phyloP scores from a whole-genome alignment of 2,888 invertebrate species.

The Patella pellucida region DNA sequence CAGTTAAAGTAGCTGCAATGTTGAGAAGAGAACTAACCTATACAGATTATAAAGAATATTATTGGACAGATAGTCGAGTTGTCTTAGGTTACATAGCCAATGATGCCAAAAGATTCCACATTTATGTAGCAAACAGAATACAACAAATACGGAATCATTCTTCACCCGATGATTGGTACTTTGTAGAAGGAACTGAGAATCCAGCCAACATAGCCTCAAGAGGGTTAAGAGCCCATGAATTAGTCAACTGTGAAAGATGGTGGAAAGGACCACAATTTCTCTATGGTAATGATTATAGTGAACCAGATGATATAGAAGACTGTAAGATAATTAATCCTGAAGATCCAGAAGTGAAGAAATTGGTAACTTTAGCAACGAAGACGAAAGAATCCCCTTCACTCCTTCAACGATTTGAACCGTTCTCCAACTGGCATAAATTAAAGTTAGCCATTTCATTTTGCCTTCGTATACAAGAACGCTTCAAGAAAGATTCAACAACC shows the following conservation, averaged over 20 bases:
- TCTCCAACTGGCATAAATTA: background rate
- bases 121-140: background rate
- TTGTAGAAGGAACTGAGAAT: background rate
- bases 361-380: background rate
- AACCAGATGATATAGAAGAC: background rate
- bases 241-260: background rate
- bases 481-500: background rate
- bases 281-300: background rate
- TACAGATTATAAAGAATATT: background rate
- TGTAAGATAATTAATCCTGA: background rate
- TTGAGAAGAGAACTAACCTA: background rate
- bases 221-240: conserved; percentile 15
- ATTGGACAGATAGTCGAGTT: background rate
- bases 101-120: background rate
- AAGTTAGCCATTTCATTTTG: background rate
- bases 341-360: background rate
- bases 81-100: background rate
- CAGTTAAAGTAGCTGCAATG: background rate
- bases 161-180: background rate
- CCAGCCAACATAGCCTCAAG: conserved; percentile 23
- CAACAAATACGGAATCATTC: background rate
- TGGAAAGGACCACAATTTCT: background rate
- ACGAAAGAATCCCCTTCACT: background rate
- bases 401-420: background rate
- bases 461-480: background rate